A percentile compares a stretch with the other conserved stretches of the same genome.
Conservation (phyloP, 1,140 invertebrate species). For the Neodiprion pinetum region DNA sequence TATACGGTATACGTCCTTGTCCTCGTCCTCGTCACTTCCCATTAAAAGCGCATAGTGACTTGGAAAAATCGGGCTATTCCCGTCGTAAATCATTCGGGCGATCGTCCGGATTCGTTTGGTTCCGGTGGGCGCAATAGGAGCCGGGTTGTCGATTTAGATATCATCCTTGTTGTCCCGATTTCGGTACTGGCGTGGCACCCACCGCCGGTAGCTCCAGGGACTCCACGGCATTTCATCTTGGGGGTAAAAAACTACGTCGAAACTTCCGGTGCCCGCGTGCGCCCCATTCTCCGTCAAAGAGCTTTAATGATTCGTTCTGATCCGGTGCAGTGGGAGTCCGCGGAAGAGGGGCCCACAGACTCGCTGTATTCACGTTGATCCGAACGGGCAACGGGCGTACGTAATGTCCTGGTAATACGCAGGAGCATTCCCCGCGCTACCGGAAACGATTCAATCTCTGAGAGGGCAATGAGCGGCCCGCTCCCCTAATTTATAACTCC, state of each 20-base stretch:
- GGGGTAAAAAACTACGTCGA: constrained; percentile 33
- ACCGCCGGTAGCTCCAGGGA: background rate
- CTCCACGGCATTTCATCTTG: background rate
- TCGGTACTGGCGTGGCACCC: constrained; percentile 19
- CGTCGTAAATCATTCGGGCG: constrained; percentile 51
- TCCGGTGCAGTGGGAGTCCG: constrained; percentile 36
- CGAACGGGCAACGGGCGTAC: background rate
- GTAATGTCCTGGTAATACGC: constrained; percentile 50
- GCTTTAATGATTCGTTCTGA: constrained; percentile 52
- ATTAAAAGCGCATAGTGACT: background rate
- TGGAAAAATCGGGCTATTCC: background rate
- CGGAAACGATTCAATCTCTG: constrained; percentile 51
- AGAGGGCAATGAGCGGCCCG: constrained; percentile 29
- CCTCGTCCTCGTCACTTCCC: background rate
- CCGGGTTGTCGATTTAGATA: constrained; percentile 48
- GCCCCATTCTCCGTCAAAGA: constrained; percentile 38
- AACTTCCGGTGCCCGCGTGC: constrained; percentile 48
- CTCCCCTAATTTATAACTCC: constrained; percentile 49
- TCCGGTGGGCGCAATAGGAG: constrained; percentile 31
- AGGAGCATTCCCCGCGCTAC: constrained; percentile 41
- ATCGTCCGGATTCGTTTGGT: constrained; percentile 45
- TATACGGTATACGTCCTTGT: too few species aligned
- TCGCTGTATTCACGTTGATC: background rate
- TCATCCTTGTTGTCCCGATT: constrained; percentile 34
- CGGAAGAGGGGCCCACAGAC: background rate